Evolutionary conservation across 1,140 invertebrate species (phyloP).

Genomic region (Hyles euphorbiae): DNA sequence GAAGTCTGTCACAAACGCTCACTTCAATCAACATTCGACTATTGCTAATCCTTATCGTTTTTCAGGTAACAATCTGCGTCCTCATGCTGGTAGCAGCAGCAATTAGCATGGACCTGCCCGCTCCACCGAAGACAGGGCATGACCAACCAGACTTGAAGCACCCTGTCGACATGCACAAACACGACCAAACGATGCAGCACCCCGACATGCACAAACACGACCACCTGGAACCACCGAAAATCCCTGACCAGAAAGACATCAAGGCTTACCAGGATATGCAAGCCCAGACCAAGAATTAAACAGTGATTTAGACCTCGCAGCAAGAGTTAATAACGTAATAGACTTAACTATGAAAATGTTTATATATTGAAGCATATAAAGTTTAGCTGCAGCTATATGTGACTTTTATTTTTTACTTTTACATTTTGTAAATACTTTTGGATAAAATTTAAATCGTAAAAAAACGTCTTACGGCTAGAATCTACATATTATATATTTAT

Average conservation of each 20-base stretch:
- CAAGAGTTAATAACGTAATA: background rate
- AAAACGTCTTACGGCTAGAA: no score
- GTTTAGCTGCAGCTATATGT: conserved; percentile 6
- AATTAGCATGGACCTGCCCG: conserved; percentile 2
- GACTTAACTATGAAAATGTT: background rate
- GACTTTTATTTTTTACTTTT: conserved; percentile 1
- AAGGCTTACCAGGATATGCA: conserved; percentile 1
- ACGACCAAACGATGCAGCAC: background rate
- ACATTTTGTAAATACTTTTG: no score
- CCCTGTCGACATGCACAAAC: conserved; percentile 1
- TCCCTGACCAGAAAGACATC: conserved; percentile 1
- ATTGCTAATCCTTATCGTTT: background rate
- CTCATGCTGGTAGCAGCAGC: conserved; percentile 2
- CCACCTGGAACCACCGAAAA: conserved; percentile 2
- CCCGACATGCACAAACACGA: background rate
- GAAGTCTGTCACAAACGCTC: no score
- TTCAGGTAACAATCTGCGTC: background rate
- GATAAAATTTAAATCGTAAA: no score
- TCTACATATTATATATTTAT: no score
- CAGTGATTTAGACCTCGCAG: no score
- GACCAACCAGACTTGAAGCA: conserved; percentile 5
- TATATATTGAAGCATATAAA: conserved; percentile 9
- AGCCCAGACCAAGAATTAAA: conserved; percentile 2
- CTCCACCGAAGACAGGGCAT: conserved; percentile 2
- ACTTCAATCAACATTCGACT: no score